A percentile compares a stretch with the other conserved stretches of the same genome.
phyloP scores from a whole-genome alignment of 2,113 vertebrate genomes.

The Anguilla rostrata region DNA sequence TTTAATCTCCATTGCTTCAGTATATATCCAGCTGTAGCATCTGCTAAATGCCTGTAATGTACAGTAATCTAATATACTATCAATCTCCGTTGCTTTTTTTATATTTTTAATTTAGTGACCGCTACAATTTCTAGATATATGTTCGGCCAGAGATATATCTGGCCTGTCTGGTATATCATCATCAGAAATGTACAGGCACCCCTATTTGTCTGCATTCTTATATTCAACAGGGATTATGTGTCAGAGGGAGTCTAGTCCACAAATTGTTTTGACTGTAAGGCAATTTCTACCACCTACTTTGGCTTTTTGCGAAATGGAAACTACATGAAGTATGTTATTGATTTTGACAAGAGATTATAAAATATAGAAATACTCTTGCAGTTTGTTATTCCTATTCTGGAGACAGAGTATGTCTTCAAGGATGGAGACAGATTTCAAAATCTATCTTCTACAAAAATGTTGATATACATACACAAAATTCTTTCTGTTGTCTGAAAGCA shows the following conservation, averaged over 20 bases:
- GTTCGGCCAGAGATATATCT: not conserved
- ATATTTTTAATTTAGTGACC: not conserved
- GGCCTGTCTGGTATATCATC: not conserved
- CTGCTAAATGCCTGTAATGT: too few species aligned
- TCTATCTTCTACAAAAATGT: slow-evolving; percentile 11
- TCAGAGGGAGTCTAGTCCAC: not conserved
- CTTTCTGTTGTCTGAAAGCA: slow-evolving; percentile 3
- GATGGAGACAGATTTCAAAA: slow-evolving; percentile 19
- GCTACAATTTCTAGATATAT: not conserved
- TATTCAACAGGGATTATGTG: slow-evolving; percentile 21
- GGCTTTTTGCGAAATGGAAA: slow-evolving; percentile 3
- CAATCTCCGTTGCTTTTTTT: not conserved
- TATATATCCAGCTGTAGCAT: too few species aligned
- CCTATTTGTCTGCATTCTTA: slow-evolving; percentile 25
- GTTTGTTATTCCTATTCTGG: slow-evolving; percentile 30
- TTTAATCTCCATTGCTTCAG: too few species aligned
- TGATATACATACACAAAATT: not conserved
- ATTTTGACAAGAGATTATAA: slow-evolving; percentile 30
- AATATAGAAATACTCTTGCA: slow-evolving; percentile 28
- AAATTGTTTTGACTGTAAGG: slow-evolving; percentile 18
- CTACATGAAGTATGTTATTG: slow-evolving; percentile 22
- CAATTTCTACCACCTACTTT: not conserved
- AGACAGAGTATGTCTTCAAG: not conserved
- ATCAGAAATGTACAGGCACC: slow-evolving; percentile 8
- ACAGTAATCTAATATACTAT: not conserved